Evolutionary conservation across 2,888 invertebrate species (phyloP), one percentile per base, ranked within the genome.

Genomic region (Antitype chi): DNA sequence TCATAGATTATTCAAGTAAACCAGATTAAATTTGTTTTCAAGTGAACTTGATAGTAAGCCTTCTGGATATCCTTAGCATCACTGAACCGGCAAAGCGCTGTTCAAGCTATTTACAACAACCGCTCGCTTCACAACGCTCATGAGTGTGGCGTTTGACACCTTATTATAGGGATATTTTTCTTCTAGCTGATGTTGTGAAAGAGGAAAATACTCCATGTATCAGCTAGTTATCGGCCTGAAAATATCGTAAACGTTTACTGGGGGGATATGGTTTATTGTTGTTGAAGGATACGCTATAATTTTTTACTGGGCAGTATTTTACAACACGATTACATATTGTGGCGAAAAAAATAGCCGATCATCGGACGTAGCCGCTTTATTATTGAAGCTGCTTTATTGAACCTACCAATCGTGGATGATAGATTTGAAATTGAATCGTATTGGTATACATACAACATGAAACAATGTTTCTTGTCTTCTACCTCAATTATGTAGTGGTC

Each of bases 101-200:
- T 17, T 68, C 68, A 32, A 66, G 70, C 78, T 72, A 64, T 83
- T 80, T 76, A 76, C 69, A 64, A 64, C 38, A 67, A 70, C 57
- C 53, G 59, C 55, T 38, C 70, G 66, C 66, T 63, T 49, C 62
- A 62, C 47, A 62, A 67, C 75, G 28, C 63, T 62, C 57, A 74
- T 69, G 66, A 47, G 69, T 38, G 49, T 62, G 80, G 67, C 72
- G 63, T 68, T 78, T 86, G 78, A 86, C 86, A 86, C 86, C 76
- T 84, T 83, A 85, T 84, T 85, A 85, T 62, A 77, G 52, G 64
- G 64, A 77, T 83, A 76, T 85, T 67, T 84, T 76, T 55, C 70
- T 82, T 62, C 17, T 13, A 60, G 71, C 85, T 72, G 70, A 85
- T 72, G 62, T 76, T 23, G 25, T 5, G 32, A 25, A 62, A 59